A percentile compares a stretch with the other conserved stretches of the same genome.
phyloP scores from a whole-genome alignment of 2,797 vertebrate species.

The Hemibagrus guttatus region DNA sequence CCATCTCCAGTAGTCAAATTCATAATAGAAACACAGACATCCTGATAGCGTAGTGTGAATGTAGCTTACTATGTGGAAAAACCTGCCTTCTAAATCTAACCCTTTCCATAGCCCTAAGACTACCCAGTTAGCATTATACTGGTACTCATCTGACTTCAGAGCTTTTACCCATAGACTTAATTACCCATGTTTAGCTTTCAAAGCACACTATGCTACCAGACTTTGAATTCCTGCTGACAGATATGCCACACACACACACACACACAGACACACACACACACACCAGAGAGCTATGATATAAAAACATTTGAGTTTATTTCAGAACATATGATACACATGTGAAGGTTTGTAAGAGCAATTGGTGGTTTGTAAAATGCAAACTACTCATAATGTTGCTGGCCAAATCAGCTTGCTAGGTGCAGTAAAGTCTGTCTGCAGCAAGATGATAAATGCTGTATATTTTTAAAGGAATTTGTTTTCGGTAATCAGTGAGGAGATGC shows the following conservation, averaged over 20 bases:
- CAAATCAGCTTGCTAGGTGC: not conserved
- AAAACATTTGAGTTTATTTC: not conserved
- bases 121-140: not conserved
- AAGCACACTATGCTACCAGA: not conserved
- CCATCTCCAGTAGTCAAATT: not conserved
- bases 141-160: not conserved
- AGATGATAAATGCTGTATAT: not conserved
- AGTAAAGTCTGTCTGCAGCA: not conserved
- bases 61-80: not conserved
- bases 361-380: not conserved
- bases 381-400: not conserved
- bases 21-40: not conserved
- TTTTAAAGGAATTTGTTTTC: not conserved
- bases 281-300: not conserved
- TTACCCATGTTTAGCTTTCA: not conserved
- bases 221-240: not conserved
- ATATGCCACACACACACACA: not conserved
- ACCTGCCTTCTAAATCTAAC: not conserved
- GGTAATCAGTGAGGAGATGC: not conserved
- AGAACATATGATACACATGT: not conserved
- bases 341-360: not conserved
- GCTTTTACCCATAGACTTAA: conserved; percentile 5
- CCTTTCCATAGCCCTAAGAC: not conserved
- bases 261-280: not conserved
- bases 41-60: not conserved